Evolutionary conservation across 2,113 vertebrate genomes (phyloP).

Genomic region (Hemiscyllium ocellatum): DNA sequence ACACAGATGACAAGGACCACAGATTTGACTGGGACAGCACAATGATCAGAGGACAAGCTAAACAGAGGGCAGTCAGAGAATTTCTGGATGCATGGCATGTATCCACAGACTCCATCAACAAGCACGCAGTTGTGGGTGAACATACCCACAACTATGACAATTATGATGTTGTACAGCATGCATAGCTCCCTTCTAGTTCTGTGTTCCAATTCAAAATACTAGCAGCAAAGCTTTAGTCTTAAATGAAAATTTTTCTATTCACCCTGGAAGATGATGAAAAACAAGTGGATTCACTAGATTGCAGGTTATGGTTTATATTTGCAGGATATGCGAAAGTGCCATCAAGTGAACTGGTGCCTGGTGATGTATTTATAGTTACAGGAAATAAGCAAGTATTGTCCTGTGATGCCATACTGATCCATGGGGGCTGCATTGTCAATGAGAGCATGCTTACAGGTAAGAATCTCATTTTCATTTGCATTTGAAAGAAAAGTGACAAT

Average conservation of each 20-base stretch:
- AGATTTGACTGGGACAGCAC: no score
- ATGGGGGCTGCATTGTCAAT: constrained; percentile 59
- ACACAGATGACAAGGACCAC: no score
- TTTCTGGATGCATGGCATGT: no score
- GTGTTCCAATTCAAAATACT: no score
- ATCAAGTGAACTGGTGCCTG: constrained; percentile 61
- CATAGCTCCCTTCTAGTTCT: no score
- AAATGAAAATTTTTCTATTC: not conserved
- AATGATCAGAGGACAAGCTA: no score
- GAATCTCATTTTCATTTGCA: not conserved
- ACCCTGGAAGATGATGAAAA: not conserved
- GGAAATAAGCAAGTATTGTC: constrained; percentile 50
- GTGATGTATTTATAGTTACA: constrained; percentile 55
- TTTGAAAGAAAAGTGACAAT: not conserved
- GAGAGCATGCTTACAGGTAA: constrained; percentile 71
- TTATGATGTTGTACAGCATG: no score
- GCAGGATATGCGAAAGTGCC: constrained; percentile 55
- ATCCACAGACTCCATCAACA: no score
- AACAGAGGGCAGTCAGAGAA: no score
- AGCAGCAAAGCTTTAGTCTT: no score
- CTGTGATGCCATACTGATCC: constrained; percentile 62
- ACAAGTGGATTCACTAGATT: not conserved
- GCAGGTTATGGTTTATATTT: constrained; percentile 41
- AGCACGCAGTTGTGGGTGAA: no score
- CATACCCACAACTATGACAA: no score